phyloP scores from a whole-genome alignment of 2,888 invertebrate genomes.

The Cheiracanthium punctorium region DNA sequence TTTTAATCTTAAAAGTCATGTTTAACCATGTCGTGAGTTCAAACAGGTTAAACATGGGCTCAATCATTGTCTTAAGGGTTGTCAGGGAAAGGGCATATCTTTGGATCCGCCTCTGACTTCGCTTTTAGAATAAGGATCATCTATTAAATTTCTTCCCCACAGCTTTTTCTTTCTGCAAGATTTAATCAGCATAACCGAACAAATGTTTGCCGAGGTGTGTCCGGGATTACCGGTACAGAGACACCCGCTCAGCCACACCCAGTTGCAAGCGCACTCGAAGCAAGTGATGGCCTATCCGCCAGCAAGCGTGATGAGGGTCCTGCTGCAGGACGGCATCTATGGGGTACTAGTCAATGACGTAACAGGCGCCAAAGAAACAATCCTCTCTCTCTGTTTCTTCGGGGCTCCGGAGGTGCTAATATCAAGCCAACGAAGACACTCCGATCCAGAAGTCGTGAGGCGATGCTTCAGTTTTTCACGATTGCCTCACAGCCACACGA shows the following conservation, averaged over 20 bases:
- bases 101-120: too few relatives aligned
- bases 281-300: constrained; percentile 47
- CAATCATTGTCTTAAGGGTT: too few relatives aligned
- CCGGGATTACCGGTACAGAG: constrained; percentile 83
- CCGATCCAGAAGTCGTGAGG: neutral
- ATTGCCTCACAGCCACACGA: constrained; percentile 28
- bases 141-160: constrained; percentile 70
- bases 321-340: constrained; percentile 58
- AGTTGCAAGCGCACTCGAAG: constrained; percentile 78
- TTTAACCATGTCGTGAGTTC: too few relatives aligned
- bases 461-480: neutral
- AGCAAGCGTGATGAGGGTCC: constrained; percentile 42
- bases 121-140: too few relatives aligned
- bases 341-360: constrained; percentile 77
- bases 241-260: constrained; percentile 81
- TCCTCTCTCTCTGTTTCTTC: constrained; percentile 80
- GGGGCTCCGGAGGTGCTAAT: constrained; percentile 78
- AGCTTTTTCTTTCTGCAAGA: constrained; percentile 83
- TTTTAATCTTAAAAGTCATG: too few relatives aligned
- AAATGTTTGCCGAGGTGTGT: constrained; percentile 81
- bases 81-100: too few relatives aligned
- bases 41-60: too few relatives aligned
- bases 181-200: constrained; percentile 81
- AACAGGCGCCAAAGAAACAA: constrained; percentile 79
- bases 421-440: neutral